These are phyloP conservation scores for Actinopyga echinites DNA, from an alignment of 53 echinoderm and acorn worm species.

Conservation along the genomic window DNA sequence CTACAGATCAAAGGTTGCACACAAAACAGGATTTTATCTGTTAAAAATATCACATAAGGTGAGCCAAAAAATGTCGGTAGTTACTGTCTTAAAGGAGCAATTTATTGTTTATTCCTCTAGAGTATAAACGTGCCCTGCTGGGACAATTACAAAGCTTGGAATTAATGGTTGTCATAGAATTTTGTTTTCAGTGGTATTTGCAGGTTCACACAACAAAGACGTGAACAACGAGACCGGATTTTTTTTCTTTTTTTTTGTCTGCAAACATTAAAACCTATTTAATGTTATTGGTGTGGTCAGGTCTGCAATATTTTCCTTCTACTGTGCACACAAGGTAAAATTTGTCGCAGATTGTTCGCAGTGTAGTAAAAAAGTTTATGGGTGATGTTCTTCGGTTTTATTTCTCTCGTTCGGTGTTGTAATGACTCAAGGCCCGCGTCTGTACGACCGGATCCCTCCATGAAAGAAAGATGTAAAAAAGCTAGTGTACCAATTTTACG, in stretches of 20 bases:
- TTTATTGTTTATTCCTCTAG: no score
- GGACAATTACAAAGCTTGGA: conserved; percentile 19
- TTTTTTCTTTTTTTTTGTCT: conserved; percentile 4
- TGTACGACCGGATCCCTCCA: conserved; percentile 29
- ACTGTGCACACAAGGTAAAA: conserved; percentile 15
- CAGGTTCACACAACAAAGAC: no score
- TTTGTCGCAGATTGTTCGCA: conserved; percentile 27
- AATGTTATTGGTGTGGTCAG: conserved; percentile 32
- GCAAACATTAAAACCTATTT: conserved; percentile 26
- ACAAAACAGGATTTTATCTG: conserved; percentile 3
- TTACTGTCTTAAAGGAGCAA: no score
- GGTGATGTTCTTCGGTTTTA: conserved; percentile 30
- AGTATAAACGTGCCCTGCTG: conserved; percentile 9
- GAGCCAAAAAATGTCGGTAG: no score
- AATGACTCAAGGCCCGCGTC: conserved; percentile 39
- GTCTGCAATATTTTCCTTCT: conserved; percentile 14
- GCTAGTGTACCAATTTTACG: conserved; percentile 23
- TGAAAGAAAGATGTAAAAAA: conserved; percentile 13
- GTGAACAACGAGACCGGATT: neutral
- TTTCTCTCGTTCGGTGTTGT: conserved; percentile 29
- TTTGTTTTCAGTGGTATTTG: neutral
- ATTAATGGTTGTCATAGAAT: conserved; percentile 19
- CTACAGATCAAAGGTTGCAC: neutral
- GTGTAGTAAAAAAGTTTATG: conserved; percentile 40
- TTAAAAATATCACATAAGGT: conserved; percentile 4